A percentile compares a stretch with the other conserved stretches of the same genome.
These are phyloP conservation scores for Pycnomerus fuliginosus DNA, from an alignment of 2,888 invertebrate species.

Conservation along the genomic window DNA sequence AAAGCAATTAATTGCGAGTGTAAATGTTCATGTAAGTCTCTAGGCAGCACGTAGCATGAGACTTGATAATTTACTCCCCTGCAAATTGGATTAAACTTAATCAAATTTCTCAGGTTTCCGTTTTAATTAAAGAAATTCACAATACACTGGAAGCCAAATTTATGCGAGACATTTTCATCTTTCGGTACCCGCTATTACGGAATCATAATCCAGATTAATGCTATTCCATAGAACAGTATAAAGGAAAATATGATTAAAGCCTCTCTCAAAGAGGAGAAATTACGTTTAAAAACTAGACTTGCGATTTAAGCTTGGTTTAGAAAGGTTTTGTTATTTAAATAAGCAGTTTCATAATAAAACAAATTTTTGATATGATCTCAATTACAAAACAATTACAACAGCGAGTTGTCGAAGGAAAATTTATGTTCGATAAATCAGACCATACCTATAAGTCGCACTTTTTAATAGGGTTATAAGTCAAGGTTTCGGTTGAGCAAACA, in stretches of 20 bases:
- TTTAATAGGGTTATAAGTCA: slow-evolving; percentile 18
- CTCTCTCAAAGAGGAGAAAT: slow-evolving; percentile 9
- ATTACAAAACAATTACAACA: slow-evolving; percentile 9
- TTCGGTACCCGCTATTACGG: slow-evolving; percentile 24
- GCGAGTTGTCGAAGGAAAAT: not conserved
- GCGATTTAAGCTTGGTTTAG: slow-evolving; percentile 1
- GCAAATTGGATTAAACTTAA: slow-evolving; percentile 28
- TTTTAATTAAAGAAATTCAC: slow-evolving; percentile 31
- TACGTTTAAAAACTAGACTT: slow-evolving; percentile 4
- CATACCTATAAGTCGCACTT: too few relatives aligned
- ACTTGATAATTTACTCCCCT: slow-evolving; percentile 18
- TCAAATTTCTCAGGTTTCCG: slow-evolving; percentile 28
- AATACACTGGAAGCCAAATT: slow-evolving; percentile 25
- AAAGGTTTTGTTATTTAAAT: not conserved
- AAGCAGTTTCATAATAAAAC: slow-evolving; percentile 1
- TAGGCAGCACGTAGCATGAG: slow-evolving; percentile 11
- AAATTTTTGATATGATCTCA: slow-evolving; percentile 11
- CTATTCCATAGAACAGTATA: slow-evolving; percentile 16
- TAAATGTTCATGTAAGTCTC: not conserved
- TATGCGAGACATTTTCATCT: slow-evolving; percentile 30
- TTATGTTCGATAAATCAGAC: slow-evolving; percentile 2
- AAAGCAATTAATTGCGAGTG: too few relatives aligned
- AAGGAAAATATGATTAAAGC: slow-evolving; percentile 23
- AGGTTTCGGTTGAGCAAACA: slow-evolving; percentile 8
- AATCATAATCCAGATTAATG: slow-evolving; percentile 30